Conservation (phyloP, 1,140 invertebrate genomes). For the Hetaerina americana region DNA sequence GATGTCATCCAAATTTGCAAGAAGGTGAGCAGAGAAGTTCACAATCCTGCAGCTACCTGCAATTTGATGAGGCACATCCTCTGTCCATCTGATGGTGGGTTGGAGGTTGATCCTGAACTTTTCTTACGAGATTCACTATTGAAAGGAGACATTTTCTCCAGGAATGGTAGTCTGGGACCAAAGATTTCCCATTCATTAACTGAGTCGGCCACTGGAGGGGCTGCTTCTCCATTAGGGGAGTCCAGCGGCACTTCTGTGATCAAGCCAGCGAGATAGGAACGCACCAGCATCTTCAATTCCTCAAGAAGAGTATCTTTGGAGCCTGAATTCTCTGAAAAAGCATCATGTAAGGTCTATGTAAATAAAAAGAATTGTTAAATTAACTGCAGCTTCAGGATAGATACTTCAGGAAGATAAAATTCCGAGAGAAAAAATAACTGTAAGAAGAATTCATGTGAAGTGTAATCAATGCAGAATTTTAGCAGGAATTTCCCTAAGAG, state of each 20-base stretch:
- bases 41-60: too few relatives aligned
- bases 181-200: neutral
- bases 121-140: neutral
- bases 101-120: neutral
- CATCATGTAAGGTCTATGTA: too few relatives aligned
- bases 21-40: too few relatives aligned
- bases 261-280: conserved; percentile 1
- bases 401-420: too few relatives aligned
- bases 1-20: too few relatives aligned
- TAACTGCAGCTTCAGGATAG: too few relatives aligned
- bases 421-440: too few relatives aligned
- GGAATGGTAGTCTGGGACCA: neutral
- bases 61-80: conserved; percentile 3
- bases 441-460: too few relatives aligned
- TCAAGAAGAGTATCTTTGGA: neutral
- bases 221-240: neutral
- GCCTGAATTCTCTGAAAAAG: neutral
- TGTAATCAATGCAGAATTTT: too few relatives aligned
- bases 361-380: too few relatives aligned
- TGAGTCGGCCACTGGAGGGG: neutral
- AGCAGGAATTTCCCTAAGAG: too few relatives aligned
- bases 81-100: neutral
- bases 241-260: too few relatives aligned
- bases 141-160: neutral
- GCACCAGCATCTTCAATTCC: neutral